These are phyloP conservation scores for Lordiphosa fenestrarum DNA, from an alignment of 2,888 invertebrate species.

Conservation along the genomic window DNA sequence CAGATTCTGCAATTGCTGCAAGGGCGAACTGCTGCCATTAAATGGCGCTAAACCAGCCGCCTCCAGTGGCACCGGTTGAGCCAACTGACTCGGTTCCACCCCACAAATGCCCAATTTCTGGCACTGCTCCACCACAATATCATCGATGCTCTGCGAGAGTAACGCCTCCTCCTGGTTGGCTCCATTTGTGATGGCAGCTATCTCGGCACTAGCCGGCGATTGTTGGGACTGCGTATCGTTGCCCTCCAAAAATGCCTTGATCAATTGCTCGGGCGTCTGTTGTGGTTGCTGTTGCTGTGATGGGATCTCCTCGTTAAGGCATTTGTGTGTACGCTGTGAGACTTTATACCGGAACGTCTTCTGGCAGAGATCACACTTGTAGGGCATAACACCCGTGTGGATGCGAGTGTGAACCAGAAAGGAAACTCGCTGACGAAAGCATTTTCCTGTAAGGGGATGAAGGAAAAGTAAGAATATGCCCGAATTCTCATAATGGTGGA, in stretches of 20 bases:
- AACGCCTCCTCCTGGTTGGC: slow-evolving; percentile 66
- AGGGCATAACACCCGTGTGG: slow-evolving; percentile 92
- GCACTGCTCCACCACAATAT: slow-evolving; percentile 79
- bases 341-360: slow-evolving; percentile 93
- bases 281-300: slow-evolving; percentile 19
- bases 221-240: slow-evolving; percentile 69
- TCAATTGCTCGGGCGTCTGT: slow-evolving; percentile 70
- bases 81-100: slow-evolving; percentile 32
- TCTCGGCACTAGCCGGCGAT: slow-evolving; percentile 80
- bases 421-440: slow-evolving; percentile 91
- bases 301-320: slow-evolving; percentile 70
- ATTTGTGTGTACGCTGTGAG: slow-evolving; percentile 91
- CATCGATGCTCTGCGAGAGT: slow-evolving; percentile 77
- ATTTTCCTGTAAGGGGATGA: slow-evolving; percentile 84
- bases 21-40: slow-evolving; percentile 83
- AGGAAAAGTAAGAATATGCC: neutral
- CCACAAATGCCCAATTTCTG: slow-evolving; percentile 78
- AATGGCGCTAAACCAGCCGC: slow-evolving; percentile 79
- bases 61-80: slow-evolving; percentile 74
- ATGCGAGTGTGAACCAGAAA: slow-evolving; percentile 92
- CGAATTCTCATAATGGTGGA: neutral
- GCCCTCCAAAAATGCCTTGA: slow-evolving; percentile 70
- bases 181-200: slow-evolving; percentile 42
- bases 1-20: slow-evolving; percentile 84
- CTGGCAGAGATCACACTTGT: slow-evolving; percentile 89